phyloP scores from a whole-genome alignment of 2,888 invertebrate genomes.

The Mythimna pallens region DNA sequence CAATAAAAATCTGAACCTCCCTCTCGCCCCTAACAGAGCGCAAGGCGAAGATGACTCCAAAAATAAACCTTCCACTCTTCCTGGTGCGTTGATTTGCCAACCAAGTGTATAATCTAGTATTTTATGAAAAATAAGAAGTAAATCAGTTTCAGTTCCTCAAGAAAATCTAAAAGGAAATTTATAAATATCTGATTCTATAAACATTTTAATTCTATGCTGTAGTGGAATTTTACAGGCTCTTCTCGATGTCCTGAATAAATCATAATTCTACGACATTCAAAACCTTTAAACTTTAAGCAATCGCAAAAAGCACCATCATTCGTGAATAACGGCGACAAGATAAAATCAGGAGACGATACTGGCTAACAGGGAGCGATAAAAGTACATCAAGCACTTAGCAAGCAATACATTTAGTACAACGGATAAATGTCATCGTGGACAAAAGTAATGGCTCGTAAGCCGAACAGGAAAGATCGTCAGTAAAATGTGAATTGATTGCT shows the following conservation, averaged over 20 bases:
- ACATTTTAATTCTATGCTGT: not conserved
- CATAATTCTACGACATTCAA: slow-evolving; percentile 15
- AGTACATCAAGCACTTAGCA: slow-evolving; percentile 54
- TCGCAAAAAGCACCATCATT: slow-evolving; percentile 38
- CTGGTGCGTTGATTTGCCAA: no score
- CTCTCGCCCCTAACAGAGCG: no score
- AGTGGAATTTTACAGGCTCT: no score
- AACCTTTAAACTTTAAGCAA: slow-evolving; percentile 7
- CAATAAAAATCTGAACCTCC: no score
- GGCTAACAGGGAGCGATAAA: slow-evolving; percentile 51
- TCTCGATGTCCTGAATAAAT: not conserved
- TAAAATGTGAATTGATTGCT: slow-evolving; percentile 25
- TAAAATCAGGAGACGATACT: slow-evolving; percentile 63
- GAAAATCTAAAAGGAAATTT: not conserved
- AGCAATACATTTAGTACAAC: slow-evolving; percentile 61
- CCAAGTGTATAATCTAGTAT: not conserved
- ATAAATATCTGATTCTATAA: no score
- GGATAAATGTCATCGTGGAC: slow-evolving; percentile 64
- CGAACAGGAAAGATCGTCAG: slow-evolving; percentile 31
- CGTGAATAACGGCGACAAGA: slow-evolving; percentile 55
- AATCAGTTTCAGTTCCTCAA: no score
- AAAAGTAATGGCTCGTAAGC: slow-evolving; percentile 59
- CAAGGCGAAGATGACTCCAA: no score
- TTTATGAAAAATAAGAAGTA: not conserved
- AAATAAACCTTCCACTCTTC: no score